Evolutionary conservation across 1,140 invertebrate species (phyloP), one percentile per base, ranked within the genome.

Genomic region (Orchestia grillus): DNA sequence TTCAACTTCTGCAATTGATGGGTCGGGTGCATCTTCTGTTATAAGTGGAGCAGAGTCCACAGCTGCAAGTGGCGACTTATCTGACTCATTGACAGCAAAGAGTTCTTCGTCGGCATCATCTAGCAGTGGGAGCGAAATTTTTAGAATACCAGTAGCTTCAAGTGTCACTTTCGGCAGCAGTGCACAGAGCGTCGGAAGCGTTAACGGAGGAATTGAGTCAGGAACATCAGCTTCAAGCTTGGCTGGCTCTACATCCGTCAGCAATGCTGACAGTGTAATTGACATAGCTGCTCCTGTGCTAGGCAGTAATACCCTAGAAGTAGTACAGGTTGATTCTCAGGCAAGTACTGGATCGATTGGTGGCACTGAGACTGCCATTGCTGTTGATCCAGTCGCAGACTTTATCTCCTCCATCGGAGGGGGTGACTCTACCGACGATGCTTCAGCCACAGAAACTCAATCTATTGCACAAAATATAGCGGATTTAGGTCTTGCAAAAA

Each of bases 331-430:
- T 41, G 43, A 90, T 44, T 16, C 88, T 90, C 41, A 42, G 4
- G n/a, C 15, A 77, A 77, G 62, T 77, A 36, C 62, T 19, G 62
- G 62, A 77, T 90, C 88, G 88, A 41, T 44, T 90, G 88, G 41
- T 77, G 11, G 11, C 36, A 77, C 62, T 77, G 62, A 15, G 36
- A 28, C 1, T 77, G 62, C 36, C 88, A 44, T 90, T 44, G 15
- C 44, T 44, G 16, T 44, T n/a, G 92, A 94, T 94, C 92, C 92
- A n/a, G 43, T 94, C 40, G 44, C 92, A n/a, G 92, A 94, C 8
- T 94, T 94, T 44, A 94, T 94, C 28, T 45, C 92, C 36, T 94
- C 92, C 43, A 94, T 94, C 40, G 92, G 92, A 23, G 44, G 92
- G 0, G 92, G 47, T 40, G 43, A 44, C 11, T 44, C 44, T 11